A percentile compares a stretch with the other conserved stretches of the same genome.
phyloP scores from a whole-genome alignment of 2,888 invertebrate species.

The Trachelus tabidus region DNA sequence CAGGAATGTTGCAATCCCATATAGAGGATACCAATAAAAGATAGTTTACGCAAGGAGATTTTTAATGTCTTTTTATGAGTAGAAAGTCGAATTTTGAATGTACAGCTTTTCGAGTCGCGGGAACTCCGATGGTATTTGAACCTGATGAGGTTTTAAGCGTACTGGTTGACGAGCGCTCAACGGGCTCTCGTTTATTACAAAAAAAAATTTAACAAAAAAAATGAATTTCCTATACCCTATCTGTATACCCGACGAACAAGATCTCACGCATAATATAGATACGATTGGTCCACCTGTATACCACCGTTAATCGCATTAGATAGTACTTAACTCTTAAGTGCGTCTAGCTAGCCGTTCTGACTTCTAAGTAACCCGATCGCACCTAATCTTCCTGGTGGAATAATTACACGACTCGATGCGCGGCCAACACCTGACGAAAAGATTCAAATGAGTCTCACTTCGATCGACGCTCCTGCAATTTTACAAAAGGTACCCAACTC shows the following conservation, averaged over 20 bases:
- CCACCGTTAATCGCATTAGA: slow-evolving; percentile 22
- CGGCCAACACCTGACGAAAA: background rate
- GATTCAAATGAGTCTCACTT: background rate
- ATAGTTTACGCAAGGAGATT: background rate
- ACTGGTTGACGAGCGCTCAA: background rate
- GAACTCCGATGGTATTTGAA: background rate
- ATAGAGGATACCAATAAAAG: background rate
- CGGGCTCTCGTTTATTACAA: background rate
- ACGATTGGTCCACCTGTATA: slow-evolving; percentile 12
- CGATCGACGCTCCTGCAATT: background rate
- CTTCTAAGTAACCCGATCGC: background rate
- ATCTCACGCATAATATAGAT: background rate
- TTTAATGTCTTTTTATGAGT: background rate
- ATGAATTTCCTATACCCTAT: background rate
- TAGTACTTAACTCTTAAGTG: slow-evolving; percentile 15
- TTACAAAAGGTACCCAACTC: background rate
- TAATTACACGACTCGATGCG: background rate
- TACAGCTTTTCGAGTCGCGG: background rate
- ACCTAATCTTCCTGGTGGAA: background rate
- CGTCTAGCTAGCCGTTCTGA: background rate
- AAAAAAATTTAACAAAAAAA: background rate
- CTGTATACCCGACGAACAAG: background rate
- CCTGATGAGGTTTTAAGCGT: background rate
- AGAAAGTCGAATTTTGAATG: background rate
- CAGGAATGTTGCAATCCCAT: background rate